Evolutionary conservation across 23 tunicate species (phyloP).

Genomic region (Trididemnum clinides): DNA sequence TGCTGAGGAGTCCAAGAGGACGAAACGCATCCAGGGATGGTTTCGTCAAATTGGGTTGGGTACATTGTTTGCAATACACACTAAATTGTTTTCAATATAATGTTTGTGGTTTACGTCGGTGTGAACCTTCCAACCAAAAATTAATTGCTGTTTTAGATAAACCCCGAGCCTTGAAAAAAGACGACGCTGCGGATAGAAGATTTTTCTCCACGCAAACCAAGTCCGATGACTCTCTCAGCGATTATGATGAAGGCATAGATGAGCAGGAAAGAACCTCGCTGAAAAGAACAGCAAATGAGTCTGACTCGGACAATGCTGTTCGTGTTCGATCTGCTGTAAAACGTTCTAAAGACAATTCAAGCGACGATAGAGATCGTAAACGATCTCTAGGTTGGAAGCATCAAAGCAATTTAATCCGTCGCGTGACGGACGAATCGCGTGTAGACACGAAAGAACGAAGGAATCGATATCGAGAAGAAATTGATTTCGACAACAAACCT

Average conservation of each 20-base stretch:
- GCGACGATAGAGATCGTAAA: background rate
- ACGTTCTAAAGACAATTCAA: background rate
- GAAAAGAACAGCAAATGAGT: background rate
- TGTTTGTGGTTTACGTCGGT: too few species aligned
- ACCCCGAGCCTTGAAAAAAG: too few species aligned
- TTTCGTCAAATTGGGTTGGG: too few species aligned
- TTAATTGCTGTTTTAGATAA: too few species aligned
- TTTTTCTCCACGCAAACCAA: too few species aligned
- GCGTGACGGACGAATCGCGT: background rate
- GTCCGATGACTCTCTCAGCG: conserved; percentile 2
- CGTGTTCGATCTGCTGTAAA: background rate
- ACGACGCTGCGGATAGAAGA: too few species aligned
- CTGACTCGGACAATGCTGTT: background rate
- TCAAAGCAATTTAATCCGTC: background rate
- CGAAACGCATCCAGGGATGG: too few species aligned
- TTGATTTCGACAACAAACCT: too few species aligned
- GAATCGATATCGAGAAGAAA: background rate
- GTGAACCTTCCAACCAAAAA: too few species aligned
- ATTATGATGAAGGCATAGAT: background rate
- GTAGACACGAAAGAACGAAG: background rate
- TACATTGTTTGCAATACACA: too few species aligned
- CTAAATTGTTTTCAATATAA: too few species aligned
- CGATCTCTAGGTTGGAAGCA: background rate
- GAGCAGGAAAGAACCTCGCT: background rate
- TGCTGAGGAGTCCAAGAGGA: too few species aligned